A percentile compares a stretch with the other conserved stretches of the same genome.
Conservation (phyloP, 2,797 vertebrate genomes). For the Pachyuromys duprasi region DNA sequence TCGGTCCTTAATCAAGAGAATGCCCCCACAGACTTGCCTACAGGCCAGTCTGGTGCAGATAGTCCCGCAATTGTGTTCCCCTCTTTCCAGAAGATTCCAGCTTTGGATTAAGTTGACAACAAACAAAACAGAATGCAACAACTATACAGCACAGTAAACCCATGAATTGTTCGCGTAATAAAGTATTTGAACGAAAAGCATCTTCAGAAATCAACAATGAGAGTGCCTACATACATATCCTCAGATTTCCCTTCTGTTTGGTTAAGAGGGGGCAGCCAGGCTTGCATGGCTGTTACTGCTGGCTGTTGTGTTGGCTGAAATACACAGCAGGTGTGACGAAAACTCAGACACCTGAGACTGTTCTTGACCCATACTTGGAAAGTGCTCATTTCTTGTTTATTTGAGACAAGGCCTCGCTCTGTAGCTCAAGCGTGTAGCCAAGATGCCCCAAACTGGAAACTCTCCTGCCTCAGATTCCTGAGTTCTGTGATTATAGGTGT, state of each 20-base stretch:
- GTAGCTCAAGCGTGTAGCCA: background rate
- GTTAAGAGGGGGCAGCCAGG: background rate
- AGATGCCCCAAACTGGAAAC: background rate
- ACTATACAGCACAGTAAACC: background rate
- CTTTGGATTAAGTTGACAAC: background rate
- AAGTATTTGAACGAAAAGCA: slow-evolving; percentile 44
- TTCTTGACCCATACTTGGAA: background rate
- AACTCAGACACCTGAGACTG: background rate
- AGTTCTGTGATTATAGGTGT: background rate
- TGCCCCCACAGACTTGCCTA: background rate
- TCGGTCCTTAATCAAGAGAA: background rate
- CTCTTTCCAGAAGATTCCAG: background rate
- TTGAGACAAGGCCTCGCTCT: background rate
- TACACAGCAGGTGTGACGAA: background rate
- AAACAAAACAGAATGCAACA: background rate
- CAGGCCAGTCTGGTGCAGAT: background rate
- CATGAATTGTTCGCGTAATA: background rate
- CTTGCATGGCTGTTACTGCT: background rate
- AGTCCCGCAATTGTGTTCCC: background rate
- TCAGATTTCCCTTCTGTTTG: background rate
- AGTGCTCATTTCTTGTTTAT: background rate
- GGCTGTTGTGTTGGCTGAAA: slow-evolving; percentile 9
- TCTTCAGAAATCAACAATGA: background rate
- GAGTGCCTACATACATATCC: background rate
- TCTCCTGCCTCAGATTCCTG: background rate